Conservation (phyloP, 2,113 vertebrate species). For the human (Homo sapiens) region DNA sequence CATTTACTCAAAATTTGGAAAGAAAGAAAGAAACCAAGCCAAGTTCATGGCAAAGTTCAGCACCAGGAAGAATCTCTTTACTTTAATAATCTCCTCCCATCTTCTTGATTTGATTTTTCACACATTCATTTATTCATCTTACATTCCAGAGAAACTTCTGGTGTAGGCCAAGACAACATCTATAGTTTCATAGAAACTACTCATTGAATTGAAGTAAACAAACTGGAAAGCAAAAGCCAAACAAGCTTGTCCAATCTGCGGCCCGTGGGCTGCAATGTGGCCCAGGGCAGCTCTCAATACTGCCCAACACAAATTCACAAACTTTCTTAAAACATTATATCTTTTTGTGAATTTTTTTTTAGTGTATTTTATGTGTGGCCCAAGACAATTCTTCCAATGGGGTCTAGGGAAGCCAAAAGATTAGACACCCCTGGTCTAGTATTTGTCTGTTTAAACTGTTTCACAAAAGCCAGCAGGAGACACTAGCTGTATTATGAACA, state of each 20-base stretch:
- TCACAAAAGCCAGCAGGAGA: background rate
- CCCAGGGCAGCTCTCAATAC: too few species aligned
- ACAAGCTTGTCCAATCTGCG: too few species aligned
- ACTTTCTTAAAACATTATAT: too few species aligned
- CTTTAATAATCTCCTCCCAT: background rate
- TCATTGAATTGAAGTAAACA: background rate
- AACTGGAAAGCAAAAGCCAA: constrained; percentile 10
- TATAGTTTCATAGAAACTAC: background rate
- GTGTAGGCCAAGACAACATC: background rate
- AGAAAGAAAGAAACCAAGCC: background rate
- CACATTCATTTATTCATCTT: background rate
- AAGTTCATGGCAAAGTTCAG: background rate
- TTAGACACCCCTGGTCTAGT: background rate
- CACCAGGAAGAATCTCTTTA: background rate
- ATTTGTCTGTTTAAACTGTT: background rate
- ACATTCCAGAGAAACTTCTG: background rate
- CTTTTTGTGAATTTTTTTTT: too few species aligned
- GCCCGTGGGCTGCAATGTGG: too few species aligned
- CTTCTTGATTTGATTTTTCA: background rate
- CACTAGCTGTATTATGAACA: background rate
- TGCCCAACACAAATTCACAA: too few species aligned
- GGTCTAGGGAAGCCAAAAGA: too few species aligned
- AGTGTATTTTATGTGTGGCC: too few species aligned
- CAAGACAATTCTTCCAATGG: too few species aligned
- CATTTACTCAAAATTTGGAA: background rate